Conservation (phyloP, 2,888 invertebrate species). For the Chesias legatella region DNA sequence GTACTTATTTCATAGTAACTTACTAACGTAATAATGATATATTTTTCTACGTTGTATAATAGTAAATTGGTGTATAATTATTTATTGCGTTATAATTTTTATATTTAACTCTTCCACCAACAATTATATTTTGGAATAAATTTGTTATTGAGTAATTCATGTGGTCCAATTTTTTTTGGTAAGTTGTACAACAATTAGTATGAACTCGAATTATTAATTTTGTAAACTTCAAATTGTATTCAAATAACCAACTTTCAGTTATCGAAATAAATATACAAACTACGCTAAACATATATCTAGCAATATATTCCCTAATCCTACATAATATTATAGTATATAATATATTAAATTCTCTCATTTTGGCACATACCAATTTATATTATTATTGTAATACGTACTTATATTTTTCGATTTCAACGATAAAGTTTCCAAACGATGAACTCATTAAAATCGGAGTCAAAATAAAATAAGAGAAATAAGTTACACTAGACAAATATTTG, state of each 20-base stretch:
- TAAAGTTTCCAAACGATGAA: no score
- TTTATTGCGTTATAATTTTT: conserved; percentile 15
- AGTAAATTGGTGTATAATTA: conserved; percentile 23
- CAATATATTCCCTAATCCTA: conserved; percentile 17
- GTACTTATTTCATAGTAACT: no score
- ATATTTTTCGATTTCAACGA: no score
- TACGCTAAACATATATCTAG: background rate
- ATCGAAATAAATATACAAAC: no score
- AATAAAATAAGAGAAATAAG: no score
- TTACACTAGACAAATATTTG: no score
- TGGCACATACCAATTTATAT: conserved; percentile 48
- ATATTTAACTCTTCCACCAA: conserved; percentile 5
- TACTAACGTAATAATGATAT: no score
- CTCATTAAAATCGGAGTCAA: no score
- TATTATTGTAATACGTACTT: background rate
- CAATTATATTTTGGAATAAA: background rate
- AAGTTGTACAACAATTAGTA: background rate
- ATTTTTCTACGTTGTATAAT: conserved; percentile 6
- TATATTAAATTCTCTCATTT: conserved; percentile 69
- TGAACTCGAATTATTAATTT: background rate
- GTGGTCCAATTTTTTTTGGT: conserved; percentile 10
- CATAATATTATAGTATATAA: conserved; percentile 33
- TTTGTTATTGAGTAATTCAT: background rate
- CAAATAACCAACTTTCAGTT: no score
- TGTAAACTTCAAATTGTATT: no score